These are phyloP conservation scores for Phyllotreta striolata DNA, from an alignment of 2,888 invertebrate species.

Conservation along the genomic window DNA sequence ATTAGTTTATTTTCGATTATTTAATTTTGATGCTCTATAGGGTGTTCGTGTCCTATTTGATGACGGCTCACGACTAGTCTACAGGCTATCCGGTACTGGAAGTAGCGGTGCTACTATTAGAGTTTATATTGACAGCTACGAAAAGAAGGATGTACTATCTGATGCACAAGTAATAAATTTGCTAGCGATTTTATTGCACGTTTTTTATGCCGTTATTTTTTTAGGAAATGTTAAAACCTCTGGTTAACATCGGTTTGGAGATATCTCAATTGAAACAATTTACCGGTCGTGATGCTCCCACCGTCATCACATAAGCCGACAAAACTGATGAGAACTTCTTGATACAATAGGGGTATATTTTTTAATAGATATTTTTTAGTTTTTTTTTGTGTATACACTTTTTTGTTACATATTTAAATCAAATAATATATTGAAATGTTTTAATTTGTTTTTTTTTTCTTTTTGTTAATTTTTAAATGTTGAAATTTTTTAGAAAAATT, in stretches of 20 bases:
- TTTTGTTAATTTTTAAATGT: constrained; percentile 18
- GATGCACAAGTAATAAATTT: constrained; percentile 65
- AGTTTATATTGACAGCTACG: constrained; percentile 94
- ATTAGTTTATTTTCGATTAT: neutral
- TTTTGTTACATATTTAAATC: constrained; percentile 30
- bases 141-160: constrained; percentile 73
- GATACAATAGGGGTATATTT: constrained; percentile 11
- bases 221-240: constrained; percentile 78
- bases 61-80: constrained; percentile 93
- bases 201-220: constrained; percentile 15
- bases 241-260: constrained; percentile 87
- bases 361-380: constrained; percentile 22
- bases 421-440: constrained; percentile 26
- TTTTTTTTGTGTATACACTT: constrained; percentile 16
- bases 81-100: constrained; percentile 96
- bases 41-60: constrained; percentile 93
- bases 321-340: constrained; percentile 19
- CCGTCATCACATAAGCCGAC: constrained; percentile 86
- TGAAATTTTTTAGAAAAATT: constrained; percentile 2
- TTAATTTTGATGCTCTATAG: constrained; percentile 61
- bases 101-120: constrained; percentile 98
- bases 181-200: neutral
- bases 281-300: constrained; percentile 91
- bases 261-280: constrained; percentile 82
- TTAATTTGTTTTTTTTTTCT: constrained; percentile 25